Evolutionary conservation across 37 sponge, comb jelly and placozoan species (phyloP).

Genomic region (Spongilla lacustris): DNA sequence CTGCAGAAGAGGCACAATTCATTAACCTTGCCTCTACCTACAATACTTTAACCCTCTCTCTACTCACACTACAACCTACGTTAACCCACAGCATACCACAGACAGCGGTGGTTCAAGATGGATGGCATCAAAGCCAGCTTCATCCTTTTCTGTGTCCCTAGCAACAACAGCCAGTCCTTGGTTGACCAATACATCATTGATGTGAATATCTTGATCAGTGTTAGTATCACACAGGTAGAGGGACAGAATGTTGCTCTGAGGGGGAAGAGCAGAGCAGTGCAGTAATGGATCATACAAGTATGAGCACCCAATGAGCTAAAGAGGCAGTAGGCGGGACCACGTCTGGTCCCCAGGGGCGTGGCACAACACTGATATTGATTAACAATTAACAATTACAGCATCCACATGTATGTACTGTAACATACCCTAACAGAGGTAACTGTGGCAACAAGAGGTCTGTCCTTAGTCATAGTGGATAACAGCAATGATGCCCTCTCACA

Average conservation of each 20-base stretch:
- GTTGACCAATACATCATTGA: slow-evolving; percentile 54
- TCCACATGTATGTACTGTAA: background rate
- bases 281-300: no score
- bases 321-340: no score
- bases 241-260: slow-evolving; percentile 40
- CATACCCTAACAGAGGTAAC: slow-evolving; percentile 41
- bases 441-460: slow-evolving; percentile 44
- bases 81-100: background rate
- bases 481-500: slow-evolving; percentile 31
- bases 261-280: background rate
- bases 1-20: background rate
- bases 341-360: no score
- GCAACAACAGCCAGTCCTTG: slow-evolving; percentile 52
- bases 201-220: slow-evolving; percentile 57
- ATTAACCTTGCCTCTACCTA: background rate
- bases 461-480: slow-evolving; percentile 59
- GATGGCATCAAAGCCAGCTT: slow-evolving; percentile 30
- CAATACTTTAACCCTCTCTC: background rate
- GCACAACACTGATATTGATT: no score
- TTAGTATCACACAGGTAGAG: slow-evolving; percentile 70
- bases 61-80: background rate
- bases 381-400: no score
- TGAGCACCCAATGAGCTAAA: background rate
- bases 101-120: slow-evolving; percentile 12
- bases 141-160: slow-evolving; percentile 49